Conservation (phyloP, 2,797 vertebrate genomes). For the Eulemur coronatus region DNA sequence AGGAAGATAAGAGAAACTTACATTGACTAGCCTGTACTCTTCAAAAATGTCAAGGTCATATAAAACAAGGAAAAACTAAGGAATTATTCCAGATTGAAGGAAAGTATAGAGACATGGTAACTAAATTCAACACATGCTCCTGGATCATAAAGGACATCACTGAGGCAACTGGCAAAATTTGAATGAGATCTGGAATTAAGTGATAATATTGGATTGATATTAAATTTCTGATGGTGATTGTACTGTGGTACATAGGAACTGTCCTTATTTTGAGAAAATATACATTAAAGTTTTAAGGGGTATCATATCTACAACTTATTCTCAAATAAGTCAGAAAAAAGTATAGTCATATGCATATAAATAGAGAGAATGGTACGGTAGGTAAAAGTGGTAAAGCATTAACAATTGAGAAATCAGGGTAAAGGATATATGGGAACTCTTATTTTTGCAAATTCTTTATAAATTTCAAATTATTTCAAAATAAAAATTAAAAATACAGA, state of each 20-base stretch:
- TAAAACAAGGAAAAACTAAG: constrained; percentile 25
- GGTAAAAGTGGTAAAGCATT: background rate
- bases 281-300: background rate
- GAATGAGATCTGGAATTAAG: background rate
- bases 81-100: background rate
- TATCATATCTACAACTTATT: constrained; percentile 4
- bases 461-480: constrained; percentile 37
- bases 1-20: constrained; percentile 11
- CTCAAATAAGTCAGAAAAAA: constrained; percentile 38
- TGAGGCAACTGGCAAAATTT: background rate
- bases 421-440: background rate
- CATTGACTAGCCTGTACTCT: background rate
- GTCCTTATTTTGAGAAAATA: constrained; percentile 14
- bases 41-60: constrained; percentile 39
- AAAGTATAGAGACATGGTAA: background rate
- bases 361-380: background rate
- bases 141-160: background rate
- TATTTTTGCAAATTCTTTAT: background rate
- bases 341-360: background rate
- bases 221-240: background rate
- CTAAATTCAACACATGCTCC: background rate
- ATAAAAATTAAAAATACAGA: background rate
- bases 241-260: background rate
- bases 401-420: background rate
- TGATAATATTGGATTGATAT: background rate